Evolutionary conservation across 1,140 invertebrate genomes (phyloP), one percentile per base, ranked within the genome.

Genomic region (Hermatobates lingyangjiaoensis): DNA sequence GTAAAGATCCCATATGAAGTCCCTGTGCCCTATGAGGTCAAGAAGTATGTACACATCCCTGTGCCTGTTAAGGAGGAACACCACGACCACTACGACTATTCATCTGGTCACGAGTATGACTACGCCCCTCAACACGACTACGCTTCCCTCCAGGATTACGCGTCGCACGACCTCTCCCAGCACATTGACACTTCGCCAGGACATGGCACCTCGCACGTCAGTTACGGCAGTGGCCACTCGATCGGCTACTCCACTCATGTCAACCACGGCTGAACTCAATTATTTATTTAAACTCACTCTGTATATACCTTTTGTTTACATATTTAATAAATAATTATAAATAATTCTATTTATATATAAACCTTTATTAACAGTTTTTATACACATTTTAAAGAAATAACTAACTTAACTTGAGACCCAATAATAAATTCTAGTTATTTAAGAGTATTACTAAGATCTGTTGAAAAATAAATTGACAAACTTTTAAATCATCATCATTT

Each of bases 1-100:
- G 77, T 83, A 26, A 83, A 83, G 61, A 80, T 83, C 60, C 81
- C 81, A 20, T 80, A 83, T 0, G 80, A 82, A 62, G 80, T 80
- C 56, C 81, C 81, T 2, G 83, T 79, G 64, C 80, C 83, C 70
- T 80, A 83, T 39, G 46, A 48, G 21, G 52, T 54, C 4, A 28
- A 48, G 20, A 54, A 54, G 28, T 45, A 23, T 2, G 47, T 54
- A 12, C 48, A 24, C 15, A 34, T 54, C 15, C 53, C 39, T 15
- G 48, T 54, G 2, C 54, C 45, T 20, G 50, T 45, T 7, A 23
- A 45, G 15, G 34, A 51, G 10, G 12, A 63, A 62, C 28, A 46
- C 34, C 49, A 51, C 50, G 25, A 18, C 18, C 50, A 51, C 18
- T 3, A 23, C 2, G 45, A 48, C 15, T 24, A 14, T 24, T 14